phyloP scores from a whole-genome alignment of 2,113 vertebrate species.

The Odontesthes bonariensis region DNA sequence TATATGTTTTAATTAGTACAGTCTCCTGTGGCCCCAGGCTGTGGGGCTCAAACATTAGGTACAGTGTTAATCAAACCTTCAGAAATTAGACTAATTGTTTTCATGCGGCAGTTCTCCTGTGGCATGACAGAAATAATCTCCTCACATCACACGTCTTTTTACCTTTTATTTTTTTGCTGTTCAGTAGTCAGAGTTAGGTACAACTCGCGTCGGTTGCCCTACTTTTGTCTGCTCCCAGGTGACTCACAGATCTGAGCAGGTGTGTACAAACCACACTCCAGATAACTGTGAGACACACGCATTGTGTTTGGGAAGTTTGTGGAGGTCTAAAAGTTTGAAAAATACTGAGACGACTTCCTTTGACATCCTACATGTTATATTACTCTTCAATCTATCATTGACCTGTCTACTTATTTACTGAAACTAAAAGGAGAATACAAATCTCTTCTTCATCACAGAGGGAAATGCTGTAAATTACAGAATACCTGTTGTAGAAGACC shows the following conservation, averaged over 20 bases:
- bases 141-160: slow-evolving; percentile 20
- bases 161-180: not conserved
- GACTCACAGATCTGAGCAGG: slow-evolving; percentile 45
- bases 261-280: not conserved
- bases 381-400: not conserved
- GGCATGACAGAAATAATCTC: slow-evolving; percentile 67
- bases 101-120: slow-evolving; percentile 54
- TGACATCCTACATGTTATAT: not conserved
- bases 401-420: not conserved
- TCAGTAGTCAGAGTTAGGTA: slow-evolving; percentile 27
- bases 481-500: not conserved
- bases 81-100: slow-evolving; percentile 81
- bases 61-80: slow-evolving; percentile 77
- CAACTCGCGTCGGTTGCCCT: slow-evolving; percentile 48
- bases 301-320: slow-evolving; percentile 38
- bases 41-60: slow-evolving; percentile 63
- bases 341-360: slow-evolving; percentile 6
- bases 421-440: too few relatives aligned
- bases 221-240: slow-evolving; percentile 62
- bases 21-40: slow-evolving; percentile 68
- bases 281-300: slow-evolving; percentile 32
- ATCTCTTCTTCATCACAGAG: too few relatives aligned
- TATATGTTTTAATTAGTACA: slow-evolving; percentile 79
- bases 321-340: slow-evolving; percentile 10
- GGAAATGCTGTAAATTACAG: too few relatives aligned